Base-by-base conservation (phyloP, 2,888 invertebrate species). In the Lasioglossum leucozonium region DNA sequence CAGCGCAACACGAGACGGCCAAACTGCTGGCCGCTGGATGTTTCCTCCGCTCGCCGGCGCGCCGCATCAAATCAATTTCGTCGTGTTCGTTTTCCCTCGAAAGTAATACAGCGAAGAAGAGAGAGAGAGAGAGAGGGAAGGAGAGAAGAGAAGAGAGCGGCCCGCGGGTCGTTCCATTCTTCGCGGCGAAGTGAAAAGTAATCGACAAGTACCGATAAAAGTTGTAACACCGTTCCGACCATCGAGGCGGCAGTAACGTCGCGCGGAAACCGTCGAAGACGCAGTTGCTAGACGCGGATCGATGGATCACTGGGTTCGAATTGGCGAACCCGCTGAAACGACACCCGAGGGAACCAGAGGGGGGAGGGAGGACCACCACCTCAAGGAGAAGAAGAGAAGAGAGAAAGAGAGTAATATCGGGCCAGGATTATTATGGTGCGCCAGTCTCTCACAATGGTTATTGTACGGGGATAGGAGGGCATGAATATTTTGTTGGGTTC, bases 401-500 rank as follows among this genome's bases (percentile, higher is more conserved):
- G 40, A 22, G n/a, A n/a, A 77, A 47, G 81, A 89, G 78, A 87
- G 83, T 82, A 88, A 89, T 89, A 88, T 87, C 88, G 87, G 85
- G 69, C 62, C 81, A 47, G 73, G 75, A 85, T 84, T 88, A 89
- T 90, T 87, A 87, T 79, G 77, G 85, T 82, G 83, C 83, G 84
- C 75, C 86, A 77, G 88, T 87, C 88, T 88, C 82, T 62, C 62
- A 87, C 87, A 86, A 90, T 91, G 88, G 88, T 90, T 88, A 89
- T 91, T 90, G 88, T 90, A 84, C 81, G 42, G 77, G 69, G 74
- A 51, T 47, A 82, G 84, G 73, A 71, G 82, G 81, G 82, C 85
- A 90, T 89, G 90, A 91, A 91, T 91, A 91, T 91, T 89, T 91
- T 84, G 84, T 87, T 86, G 82, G 79, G 78, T 86, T 87, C 82